These are phyloP conservation scores for cattle (Bos taurus) DNA, from an alignment of 2,113 vertebrate species.

Conservation along the genomic window ARS-UCD2.0 NC_037332.1:48435501-48436000, in stretches of 20 bases:
- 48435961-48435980: neutral
- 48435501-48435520: neutral
- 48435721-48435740: neutral
- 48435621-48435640: neutral
- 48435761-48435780: neutral
- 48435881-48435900: neutral
- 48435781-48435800: conserved; percentile 7
- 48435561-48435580: neutral
- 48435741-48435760: neutral
- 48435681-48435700: neutral
- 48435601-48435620: neutral
- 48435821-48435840: neutral
- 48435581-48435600: neutral
- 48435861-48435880: neutral
- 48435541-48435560: neutral
- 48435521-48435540: neutral
- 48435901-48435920: neutral
- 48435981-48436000: neutral
- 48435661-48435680: neutral
- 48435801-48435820: neutral
- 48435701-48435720: neutral
- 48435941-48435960: neutral
- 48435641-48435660: neutral
- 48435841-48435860: neutral
- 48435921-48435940: neutral